These are phyloP conservation scores for Lycophotia porphyrea DNA, from an alignment of 2,888 invertebrate genomes.

Conservation along the genomic window DNA sequence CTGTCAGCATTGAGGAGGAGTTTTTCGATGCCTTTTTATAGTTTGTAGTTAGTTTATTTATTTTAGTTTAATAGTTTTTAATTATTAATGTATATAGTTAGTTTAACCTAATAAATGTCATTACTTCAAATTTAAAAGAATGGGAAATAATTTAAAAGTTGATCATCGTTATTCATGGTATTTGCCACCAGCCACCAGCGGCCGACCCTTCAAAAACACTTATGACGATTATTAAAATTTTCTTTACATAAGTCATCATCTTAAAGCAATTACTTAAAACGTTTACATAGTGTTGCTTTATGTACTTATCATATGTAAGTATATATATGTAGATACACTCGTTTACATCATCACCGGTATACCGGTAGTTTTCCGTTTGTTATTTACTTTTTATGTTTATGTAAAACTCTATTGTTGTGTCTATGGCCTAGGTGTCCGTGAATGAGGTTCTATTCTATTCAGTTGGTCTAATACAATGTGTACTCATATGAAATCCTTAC, in stretches of 20 bases:
- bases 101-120: too few relatives aligned
- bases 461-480: neutral
- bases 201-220: neutral
- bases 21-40: too few relatives aligned
- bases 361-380: slow-evolving; percentile 48
- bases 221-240: slow-evolving; percentile 31
- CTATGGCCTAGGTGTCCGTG: neutral
- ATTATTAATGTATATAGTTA: too few relatives aligned
- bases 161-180: neutral
- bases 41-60: too few relatives aligned
- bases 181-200: neutral
- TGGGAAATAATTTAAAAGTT: neutral
- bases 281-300: slow-evolving; percentile 36
- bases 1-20: too few relatives aligned
- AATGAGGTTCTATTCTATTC: slow-evolving; percentile 19
- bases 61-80: too few relatives aligned
- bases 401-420: slow-evolving; percentile 39
- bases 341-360: slow-evolving; percentile 33
- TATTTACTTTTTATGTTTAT: slow-evolving; percentile 24
- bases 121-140: too few relatives aligned
- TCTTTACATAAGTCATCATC: slow-evolving; percentile 26
- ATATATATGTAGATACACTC: slow-evolving; percentile 33
- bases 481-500: neutral
- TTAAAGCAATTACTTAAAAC: slow-evolving; percentile 47
- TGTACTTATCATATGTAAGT: slow-evolving; percentile 6